phyloP scores from a whole-genome alignment of 2,797 vertebrate species.

The Danio albolineatus region DNA sequence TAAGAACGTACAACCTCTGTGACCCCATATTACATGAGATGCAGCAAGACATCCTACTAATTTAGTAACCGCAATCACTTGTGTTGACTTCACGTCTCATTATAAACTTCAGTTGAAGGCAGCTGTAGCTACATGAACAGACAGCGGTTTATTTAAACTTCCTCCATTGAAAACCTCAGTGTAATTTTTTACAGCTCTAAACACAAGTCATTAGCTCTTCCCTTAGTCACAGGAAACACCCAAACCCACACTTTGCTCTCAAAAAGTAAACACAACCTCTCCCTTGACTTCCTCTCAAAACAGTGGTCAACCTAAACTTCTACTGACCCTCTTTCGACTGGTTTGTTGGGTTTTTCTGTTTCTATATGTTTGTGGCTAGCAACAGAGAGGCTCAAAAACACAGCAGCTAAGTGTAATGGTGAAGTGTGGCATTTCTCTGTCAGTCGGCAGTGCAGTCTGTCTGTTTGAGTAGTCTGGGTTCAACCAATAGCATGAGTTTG shows the following conservation, averaged over 20 bases:
- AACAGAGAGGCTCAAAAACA: background rate
- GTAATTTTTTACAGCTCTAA: background rate
- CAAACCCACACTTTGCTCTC: background rate
- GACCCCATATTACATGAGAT: background rate
- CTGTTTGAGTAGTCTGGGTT: background rate
- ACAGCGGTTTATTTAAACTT: background rate
- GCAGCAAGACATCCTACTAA: background rate
- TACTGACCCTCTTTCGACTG: background rate
- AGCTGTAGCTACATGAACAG: background rate
- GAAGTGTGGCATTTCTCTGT: background rate
- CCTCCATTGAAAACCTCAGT: background rate
- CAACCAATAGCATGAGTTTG: background rate
- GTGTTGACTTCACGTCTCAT: background rate
- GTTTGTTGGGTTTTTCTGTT: background rate
- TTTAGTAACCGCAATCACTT: constrained; percentile 2
- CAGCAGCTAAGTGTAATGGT: too few species aligned
- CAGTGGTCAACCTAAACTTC: background rate
- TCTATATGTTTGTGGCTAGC: background rate
- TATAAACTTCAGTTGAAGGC: background rate
- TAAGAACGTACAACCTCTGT: background rate
- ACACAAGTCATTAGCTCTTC: background rate
- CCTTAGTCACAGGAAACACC: constrained; percentile 12
- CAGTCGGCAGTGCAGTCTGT: background rate
- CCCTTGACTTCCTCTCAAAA: background rate
- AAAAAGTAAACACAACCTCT: background rate